These are phyloP conservation scores for Cephus runcator DNA, from an alignment of 2,888 invertebrate species.

Conservation along the genomic window DNA sequence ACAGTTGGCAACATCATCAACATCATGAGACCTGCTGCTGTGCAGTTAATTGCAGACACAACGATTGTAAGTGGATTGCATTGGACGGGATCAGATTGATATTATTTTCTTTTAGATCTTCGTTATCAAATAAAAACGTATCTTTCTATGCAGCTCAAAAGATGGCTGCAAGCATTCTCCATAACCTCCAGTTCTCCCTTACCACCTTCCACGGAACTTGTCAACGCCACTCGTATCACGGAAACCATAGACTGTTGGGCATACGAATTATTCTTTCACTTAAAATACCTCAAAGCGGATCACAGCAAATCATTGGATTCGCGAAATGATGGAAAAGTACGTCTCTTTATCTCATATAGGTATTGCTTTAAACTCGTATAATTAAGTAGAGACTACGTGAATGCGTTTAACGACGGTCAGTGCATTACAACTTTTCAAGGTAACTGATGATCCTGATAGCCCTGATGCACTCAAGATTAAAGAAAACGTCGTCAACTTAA, in stretches of 20 bases:
- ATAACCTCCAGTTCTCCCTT: conserved; percentile 24
- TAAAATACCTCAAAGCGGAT: conserved; percentile 52
- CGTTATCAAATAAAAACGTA: conserved; percentile 1
- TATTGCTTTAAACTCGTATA: too few relatives aligned
- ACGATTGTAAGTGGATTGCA: conserved; percentile 41
- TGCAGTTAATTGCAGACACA: conserved; percentile 54
- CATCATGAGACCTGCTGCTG: conserved; percentile 47
- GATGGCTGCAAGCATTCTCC: conserved; percentile 51
- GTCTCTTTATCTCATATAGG: too few relatives aligned
- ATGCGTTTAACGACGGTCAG: too few relatives aligned
- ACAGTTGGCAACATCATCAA: conserved; percentile 44
- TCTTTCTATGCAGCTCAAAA: conserved; percentile 44
- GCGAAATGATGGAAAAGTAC: too few relatives aligned
- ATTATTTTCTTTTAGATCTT: conserved; percentile 4
- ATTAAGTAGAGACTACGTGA: too few relatives aligned
- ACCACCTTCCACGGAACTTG: conserved; percentile 34
- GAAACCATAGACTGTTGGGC: conserved; percentile 59
- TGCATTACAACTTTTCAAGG: conserved; percentile 11
- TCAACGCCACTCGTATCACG: conserved; percentile 45
- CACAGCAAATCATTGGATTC: conserved; percentile 12
- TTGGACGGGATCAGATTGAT: background rate
- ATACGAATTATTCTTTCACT: conserved; percentile 57
- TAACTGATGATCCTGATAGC: background rate
- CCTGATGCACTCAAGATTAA: conserved; percentile 20
- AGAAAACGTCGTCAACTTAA: conserved; percentile 43